Evolutionary conservation across 2,113 vertebrate genomes (phyloP), one percentile per base, ranked within the genome.

Genomic region (Natator depressus): DNA sequence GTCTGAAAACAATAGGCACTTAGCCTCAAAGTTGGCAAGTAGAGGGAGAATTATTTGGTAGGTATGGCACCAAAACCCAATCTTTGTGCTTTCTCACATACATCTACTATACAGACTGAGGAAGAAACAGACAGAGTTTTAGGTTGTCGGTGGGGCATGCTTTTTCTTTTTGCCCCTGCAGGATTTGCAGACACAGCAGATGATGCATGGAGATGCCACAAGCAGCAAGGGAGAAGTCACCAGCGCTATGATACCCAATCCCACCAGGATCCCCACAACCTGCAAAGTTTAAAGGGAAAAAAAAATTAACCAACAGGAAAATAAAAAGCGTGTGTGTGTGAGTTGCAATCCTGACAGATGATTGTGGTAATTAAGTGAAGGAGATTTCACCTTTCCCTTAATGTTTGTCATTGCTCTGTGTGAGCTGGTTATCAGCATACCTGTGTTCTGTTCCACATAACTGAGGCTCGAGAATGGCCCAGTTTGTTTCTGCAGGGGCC

Each of bases 371-470:
- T 90, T 62, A 27, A 55, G 14, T 82, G 82, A 94, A 35, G 35
- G 10, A 51, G 86, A 94, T 62, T 84, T 82, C 27, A 12, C 84
- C 81, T 35, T 84, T 17, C 13, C 82, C 89, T 50, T 80, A 35
- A 51, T 38, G 62, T 42, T 35, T 3, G 1, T 57, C 49, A 89
- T 2, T 89, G 65, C 65, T 88, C 42, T 91, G 75, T 88, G 90
- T 51, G 24, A 84, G 87, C 76, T 84, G 42, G 7, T 20, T 55
- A 17, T 84, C 88, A 89, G 92, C 88, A 20, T 97, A 99, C 99
- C 99, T 99, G 99, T 0, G 99, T 99, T 96, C 99, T 98, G 98
- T 99, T 99, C 99, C 99, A 99, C 98, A 99, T 99, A 59, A 99
- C 99, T 0, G 99, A 99, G 6, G 99, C 99, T 94, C 99, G 98